These are phyloP conservation scores for Lagopus muta DNA, from an alignment of 2,113 vertebrate genomes.

Conservation along the genomic window DNA sequence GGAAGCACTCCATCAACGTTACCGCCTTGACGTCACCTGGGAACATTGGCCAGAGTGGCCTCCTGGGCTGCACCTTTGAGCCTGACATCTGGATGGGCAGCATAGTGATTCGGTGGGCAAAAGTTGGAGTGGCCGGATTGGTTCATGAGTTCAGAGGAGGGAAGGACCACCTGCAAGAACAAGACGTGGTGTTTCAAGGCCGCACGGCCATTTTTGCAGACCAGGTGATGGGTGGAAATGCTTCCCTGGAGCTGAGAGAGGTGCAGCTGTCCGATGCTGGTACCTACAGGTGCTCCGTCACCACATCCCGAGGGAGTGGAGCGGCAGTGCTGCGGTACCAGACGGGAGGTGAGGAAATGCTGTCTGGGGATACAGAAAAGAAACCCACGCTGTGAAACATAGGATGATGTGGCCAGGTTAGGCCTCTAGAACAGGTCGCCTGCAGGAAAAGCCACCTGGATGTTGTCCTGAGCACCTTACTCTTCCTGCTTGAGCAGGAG, in stretches of 20 bases:
- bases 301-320: conserved; percentile 71
- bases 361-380: not conserved
- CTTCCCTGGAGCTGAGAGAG: conserved; percentile 72
- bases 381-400: not conserved
- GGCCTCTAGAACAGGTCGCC: not conserved
- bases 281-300: conserved; percentile 69
- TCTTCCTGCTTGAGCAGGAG: not conserved
- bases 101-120: conserved; percentile 74
- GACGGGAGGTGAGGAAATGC: conserved; percentile 75
- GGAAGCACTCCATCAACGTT: conserved; percentile 57
- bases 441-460: not conserved
- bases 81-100: conserved; percentile 45
- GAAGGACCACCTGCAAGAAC: conserved; percentile 62
- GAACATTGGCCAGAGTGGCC: conserved; percentile 48
- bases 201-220: conserved; percentile 53
- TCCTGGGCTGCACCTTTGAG: conserved; percentile 75
- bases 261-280: conserved; percentile 69
- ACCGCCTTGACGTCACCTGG: not conserved
- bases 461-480: not conserved
- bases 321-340: conserved; percentile 61
- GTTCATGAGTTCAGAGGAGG: conserved; percentile 73
- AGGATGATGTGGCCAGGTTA: accelerated
- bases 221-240: conserved; percentile 69
- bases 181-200: conserved; percentile 51
- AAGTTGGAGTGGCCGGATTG: conserved; percentile 52